Conservation (phyloP, 2,888 invertebrate species). For the Nemotelus pantherinus region DNA sequence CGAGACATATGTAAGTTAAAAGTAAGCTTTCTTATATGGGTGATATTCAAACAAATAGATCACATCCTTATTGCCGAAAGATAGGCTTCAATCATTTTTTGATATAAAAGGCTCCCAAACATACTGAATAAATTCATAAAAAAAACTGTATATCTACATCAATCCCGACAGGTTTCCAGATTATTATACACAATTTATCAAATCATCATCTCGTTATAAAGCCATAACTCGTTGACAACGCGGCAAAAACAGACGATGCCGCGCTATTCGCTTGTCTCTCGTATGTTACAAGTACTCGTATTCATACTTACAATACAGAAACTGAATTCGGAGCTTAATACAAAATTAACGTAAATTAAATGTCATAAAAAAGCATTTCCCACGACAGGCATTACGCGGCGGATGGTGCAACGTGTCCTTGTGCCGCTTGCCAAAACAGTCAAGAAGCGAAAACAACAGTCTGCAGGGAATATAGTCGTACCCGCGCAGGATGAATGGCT, state of each 20-base stretch:
- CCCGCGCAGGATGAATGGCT: background rate
- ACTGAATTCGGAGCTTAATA: conserved; percentile 47
- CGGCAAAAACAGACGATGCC: background rate
- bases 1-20: too few relatives aligned
- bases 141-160: too few relatives aligned
- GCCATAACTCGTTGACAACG: conserved; percentile 22
- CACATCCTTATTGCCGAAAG: too few relatives aligned
- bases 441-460: conserved; percentile 36
- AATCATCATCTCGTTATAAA: conserved; percentile 20
- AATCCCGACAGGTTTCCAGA: too few relatives aligned
- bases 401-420: conserved; percentile 26
- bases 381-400: conserved; percentile 34
- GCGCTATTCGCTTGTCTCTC: conserved; percentile 10
- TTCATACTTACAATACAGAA: background rate
- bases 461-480: conserved; percentile 14
- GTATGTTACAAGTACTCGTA: conserved; percentile 16
- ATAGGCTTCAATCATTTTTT: too few relatives aligned
- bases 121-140: too few relatives aligned
- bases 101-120: too few relatives aligned
- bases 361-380: conserved; percentile 44
- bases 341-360: conserved; percentile 50
- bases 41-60: too few relatives aligned
- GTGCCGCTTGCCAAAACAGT: conserved; percentile 11
- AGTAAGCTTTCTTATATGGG: too few relatives aligned
- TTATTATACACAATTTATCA: conserved; percentile 31